Conservation (phyloP, 1,140 invertebrate species). For the Zaprionus capensis region DNA sequence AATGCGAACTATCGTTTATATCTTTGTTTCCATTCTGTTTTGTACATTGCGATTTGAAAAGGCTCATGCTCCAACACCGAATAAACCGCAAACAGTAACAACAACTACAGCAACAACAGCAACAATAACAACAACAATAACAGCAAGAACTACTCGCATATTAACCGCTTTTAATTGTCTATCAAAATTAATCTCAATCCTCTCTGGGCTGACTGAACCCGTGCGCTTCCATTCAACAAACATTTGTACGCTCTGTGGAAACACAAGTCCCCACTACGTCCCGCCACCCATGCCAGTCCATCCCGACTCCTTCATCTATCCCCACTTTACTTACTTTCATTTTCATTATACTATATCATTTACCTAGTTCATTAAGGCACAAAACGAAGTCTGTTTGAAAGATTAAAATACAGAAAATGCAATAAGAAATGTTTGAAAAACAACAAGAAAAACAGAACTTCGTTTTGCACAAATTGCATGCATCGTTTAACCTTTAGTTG, state of each 20-base stretch:
- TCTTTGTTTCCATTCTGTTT: constrained; percentile 35
- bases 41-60: constrained; percentile 55
- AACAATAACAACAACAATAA: constrained; percentile 38
- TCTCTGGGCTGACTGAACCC: constrained; percentile 44
- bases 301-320: constrained; percentile 6
- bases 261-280: constrained; percentile 50
- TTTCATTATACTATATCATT: constrained; percentile 59
- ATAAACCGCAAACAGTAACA: constrained; percentile 63
- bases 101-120: constrained; percentile 42
- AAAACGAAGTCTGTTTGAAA: constrained; percentile 56
- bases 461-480: constrained; percentile 69
- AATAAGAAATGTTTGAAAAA: background rate
- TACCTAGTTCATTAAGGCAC: constrained; percentile 55
- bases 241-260: constrained; percentile 43
- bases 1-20: constrained; percentile 12
- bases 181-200: constrained; percentile 54
- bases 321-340: constrained; percentile 67
- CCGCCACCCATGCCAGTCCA: constrained; percentile 27
- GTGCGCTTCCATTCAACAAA: constrained; percentile 49
- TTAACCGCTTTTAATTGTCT: constrained; percentile 72
- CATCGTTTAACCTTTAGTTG: constrained; percentile 45
- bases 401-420: constrained; percentile 7
- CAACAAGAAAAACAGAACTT: constrained; percentile 35
- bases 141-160: constrained; percentile 40
- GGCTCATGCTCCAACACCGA: constrained; percentile 79